Evolutionary conservation across 2,888 invertebrate species (phyloP), one percentile per base, ranked within the genome.

Genomic region (Conchocele bisecta): DNA sequence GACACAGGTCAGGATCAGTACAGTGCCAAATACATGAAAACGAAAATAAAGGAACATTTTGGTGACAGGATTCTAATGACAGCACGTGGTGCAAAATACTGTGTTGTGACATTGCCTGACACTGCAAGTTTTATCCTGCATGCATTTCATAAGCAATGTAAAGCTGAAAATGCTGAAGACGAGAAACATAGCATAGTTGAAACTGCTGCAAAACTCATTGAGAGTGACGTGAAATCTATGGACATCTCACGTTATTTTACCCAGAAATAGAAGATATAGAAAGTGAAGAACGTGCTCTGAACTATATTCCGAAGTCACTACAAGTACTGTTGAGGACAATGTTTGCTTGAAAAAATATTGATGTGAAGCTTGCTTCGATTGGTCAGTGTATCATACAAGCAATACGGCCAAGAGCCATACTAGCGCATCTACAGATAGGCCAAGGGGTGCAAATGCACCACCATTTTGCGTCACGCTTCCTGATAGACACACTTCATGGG

Each of bases 171-270:
- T 20, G 13, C n/a, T 17, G 31, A 46, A 26, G 24, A 11, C 15
- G 24, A 50, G 20, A 33, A 50, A n/a, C 26, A 15, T 28, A 11
- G 24, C 24, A 1, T 50, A 7, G 35, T 60, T n/a, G n/a, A 22
- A 35, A 35, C 31, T 33, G 60, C 60, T 22, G 39, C 60, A 50
- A 37, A 60, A 22, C 22, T 60, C 15, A 35, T 50, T 24, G 37
- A 35, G 26, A 24, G 37, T 44, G 58, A 58, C 17, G 44, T 58
- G 6, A 4, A 42, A 29, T 9, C 42, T 26, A n/a, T 41, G 3
- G 13, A 35, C 22, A 17, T 13, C 7, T 9, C 20, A 24, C 33
- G 15, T n/a, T n/a, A 37, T 20, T 26, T 54, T 54, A 39, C 29
- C 37, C 54, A 17, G 5, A 17, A 20, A 17, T 24, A 24, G n/a